Percentiles rank a stretch among this genome's conserved stretches.
Conservation (phyloP, 2,113 vertebrate species). For the Aramus guarauna region DNA sequence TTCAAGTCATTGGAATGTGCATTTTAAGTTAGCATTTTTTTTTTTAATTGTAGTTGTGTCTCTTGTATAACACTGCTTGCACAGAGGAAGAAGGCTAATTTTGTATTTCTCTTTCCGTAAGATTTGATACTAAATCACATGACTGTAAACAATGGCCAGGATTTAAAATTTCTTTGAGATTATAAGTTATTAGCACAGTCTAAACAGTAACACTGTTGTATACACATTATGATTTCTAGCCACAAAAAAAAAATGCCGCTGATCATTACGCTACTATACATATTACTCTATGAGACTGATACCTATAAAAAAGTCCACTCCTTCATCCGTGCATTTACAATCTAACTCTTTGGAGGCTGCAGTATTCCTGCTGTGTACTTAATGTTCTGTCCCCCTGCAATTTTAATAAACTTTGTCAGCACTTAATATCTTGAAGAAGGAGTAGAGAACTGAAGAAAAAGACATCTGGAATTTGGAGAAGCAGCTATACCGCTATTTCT, state of each 20-base stretch:
- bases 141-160: rapidly evolving
- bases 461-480: neutral
- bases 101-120: neutral
- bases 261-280: neutral
- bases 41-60: neutral
- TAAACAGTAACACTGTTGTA: neutral
- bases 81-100: neutral
- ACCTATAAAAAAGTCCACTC: neutral
- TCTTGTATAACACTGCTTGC: neutral
- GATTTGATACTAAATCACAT: neutral
- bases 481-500: neutral
- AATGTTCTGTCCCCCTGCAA: neutral
- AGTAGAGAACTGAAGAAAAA: neutral
- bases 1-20: neutral
- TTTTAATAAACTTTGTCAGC: neutral
- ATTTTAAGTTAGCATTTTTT: neutral
- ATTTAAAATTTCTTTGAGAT: neutral
- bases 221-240: neutral
- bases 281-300: neutral
- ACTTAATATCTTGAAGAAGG: neutral
- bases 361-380: neutral
- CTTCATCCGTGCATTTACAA: neutral
- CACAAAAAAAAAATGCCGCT: neutral
- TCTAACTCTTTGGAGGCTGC: neutral
- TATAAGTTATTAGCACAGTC: neutral